phyloP scores from a whole-genome alignment of 2,113 vertebrate genomes.

The Prunella fulvescens region DNA sequence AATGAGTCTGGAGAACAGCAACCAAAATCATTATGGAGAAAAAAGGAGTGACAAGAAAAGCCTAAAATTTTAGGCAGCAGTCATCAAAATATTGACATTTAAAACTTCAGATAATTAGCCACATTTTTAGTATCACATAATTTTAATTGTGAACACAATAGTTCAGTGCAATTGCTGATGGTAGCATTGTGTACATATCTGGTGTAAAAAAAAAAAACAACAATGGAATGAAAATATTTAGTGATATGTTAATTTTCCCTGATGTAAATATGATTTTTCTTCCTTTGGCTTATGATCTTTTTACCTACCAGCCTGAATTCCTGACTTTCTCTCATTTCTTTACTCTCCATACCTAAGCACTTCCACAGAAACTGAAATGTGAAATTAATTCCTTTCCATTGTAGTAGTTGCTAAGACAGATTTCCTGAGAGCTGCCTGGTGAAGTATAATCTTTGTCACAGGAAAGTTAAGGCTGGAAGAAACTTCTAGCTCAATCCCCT shows the following conservation, averaged over 20 bases:
- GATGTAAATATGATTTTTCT: neutral
- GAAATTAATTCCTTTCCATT: neutral
- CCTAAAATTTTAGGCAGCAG: neutral
- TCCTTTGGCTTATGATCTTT: neutral
- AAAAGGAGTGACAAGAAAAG: neutral
- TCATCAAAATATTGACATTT: neutral
- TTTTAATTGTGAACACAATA: neutral
- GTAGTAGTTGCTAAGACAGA: neutral
- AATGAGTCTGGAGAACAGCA: neutral
- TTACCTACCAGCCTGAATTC: neutral
- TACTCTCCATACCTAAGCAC: neutral
- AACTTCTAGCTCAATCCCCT: neutral
- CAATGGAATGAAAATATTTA: neutral
- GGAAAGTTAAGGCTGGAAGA: neutral
- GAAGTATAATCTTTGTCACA: neutral
- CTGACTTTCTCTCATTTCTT: neutral
- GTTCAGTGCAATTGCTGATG: neutral
- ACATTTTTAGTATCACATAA: neutral
- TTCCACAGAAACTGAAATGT: neutral
- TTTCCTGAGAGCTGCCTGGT: neutral
- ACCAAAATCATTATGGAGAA: neutral
- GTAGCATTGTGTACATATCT: neutral
- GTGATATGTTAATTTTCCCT: neutral
- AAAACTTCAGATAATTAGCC: neutral
- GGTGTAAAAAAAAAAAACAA: neutral